Percentiles rank a stretch among this genome's conserved stretches.
Evolutionary conservation across 2,113 vertebrate species (phyloP).

Genomic region (Sciurus niger): DNA sequence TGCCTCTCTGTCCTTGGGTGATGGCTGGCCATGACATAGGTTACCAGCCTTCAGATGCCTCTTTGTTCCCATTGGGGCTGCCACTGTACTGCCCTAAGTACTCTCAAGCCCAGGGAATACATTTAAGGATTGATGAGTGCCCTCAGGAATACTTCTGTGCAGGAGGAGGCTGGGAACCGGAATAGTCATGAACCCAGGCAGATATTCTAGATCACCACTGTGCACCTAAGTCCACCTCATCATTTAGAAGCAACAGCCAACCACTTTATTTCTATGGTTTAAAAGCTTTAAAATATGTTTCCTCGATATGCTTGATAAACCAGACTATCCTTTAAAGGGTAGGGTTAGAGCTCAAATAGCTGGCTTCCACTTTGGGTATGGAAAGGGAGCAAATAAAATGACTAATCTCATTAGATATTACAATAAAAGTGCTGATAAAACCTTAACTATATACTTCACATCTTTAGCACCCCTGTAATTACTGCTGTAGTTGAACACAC

Average conservation of each 20-base stretch:
- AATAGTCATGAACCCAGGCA: too few relatives aligned
- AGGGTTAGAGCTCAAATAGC: slow-evolving; percentile 58
- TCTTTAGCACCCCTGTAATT: slow-evolving; percentile 81
- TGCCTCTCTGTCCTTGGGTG: neutral
- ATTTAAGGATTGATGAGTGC: neutral
- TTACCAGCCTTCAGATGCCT: neutral
- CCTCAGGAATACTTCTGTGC: neutral
- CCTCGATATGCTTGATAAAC: neutral
- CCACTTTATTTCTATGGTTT: neutral
- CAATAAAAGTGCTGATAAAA: slow-evolving; percentile 77
- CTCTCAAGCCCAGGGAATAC: neutral
- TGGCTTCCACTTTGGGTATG: slow-evolving; percentile 75
- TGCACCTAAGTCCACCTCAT: neutral
- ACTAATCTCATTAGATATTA: slow-evolving; percentile 80
- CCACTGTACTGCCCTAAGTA: neutral
- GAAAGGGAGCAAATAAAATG: slow-evolving; percentile 72
- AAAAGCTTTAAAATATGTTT: slow-evolving; percentile 58
- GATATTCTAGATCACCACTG: neutral
- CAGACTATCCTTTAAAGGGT: slow-evolving; percentile 37
- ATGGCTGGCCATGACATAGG: neutral
- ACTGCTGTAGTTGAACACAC: slow-evolving; percentile 71
- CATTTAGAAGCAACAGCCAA: neutral
- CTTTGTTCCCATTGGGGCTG: neutral
- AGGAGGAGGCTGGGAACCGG: neutral
- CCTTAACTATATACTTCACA: slow-evolving; percentile 76